A percentile compares a stretch with the other conserved stretches of the same genome.
phyloP scores from a whole-genome alignment of 2,888 invertebrate genomes.

The Drosophila pegasa region DNA sequence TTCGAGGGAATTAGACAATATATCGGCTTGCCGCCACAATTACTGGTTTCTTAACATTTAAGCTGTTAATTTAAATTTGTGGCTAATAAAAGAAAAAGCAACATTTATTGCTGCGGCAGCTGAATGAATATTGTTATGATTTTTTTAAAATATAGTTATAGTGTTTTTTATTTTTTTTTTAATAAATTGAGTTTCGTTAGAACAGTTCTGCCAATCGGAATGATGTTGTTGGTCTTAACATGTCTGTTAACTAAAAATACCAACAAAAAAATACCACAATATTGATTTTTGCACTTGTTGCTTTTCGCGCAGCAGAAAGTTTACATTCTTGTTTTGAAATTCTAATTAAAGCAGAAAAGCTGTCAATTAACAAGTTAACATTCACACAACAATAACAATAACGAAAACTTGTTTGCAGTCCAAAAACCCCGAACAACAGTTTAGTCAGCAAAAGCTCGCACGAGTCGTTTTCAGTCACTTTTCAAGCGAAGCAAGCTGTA shows the following conservation, averaged over 20 bases:
- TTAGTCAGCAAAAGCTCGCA: slow-evolving; percentile 10
- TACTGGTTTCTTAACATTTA: not conserved
- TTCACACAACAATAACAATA: slow-evolving; percentile 9
- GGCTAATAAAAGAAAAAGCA: not conserved
- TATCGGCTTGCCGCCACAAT: slow-evolving; percentile 8
- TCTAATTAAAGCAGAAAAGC: slow-evolving; percentile 39
- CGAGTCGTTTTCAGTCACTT: slow-evolving; percentile 21
- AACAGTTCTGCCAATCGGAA: not conserved
- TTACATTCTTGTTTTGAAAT: slow-evolving; percentile 29
- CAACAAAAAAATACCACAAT: slow-evolving; percentile 36
- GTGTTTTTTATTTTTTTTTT: not conserved
- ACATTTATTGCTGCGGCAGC: not conserved
- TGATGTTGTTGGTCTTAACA: slow-evolving; percentile 5
- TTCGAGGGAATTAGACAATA: not conserved
- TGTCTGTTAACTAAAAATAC: slow-evolving; percentile 22
- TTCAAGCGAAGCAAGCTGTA: slow-evolving; percentile 11
- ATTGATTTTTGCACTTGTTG: slow-evolving; percentile 57
- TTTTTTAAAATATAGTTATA: not conserved
- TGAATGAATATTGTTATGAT: too few relatives aligned
- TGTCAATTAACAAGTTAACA: slow-evolving; percentile 19
- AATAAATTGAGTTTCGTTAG: not conserved
- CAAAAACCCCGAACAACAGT: slow-evolving; percentile 30
- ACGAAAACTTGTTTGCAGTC: slow-evolving; percentile 43
- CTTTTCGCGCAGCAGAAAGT: slow-evolving; percentile 16
- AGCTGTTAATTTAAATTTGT: slow-evolving; percentile 8